Conservation (phyloP, 2,113 vertebrate genomes). For the Leptocoma aspasia region DNA sequence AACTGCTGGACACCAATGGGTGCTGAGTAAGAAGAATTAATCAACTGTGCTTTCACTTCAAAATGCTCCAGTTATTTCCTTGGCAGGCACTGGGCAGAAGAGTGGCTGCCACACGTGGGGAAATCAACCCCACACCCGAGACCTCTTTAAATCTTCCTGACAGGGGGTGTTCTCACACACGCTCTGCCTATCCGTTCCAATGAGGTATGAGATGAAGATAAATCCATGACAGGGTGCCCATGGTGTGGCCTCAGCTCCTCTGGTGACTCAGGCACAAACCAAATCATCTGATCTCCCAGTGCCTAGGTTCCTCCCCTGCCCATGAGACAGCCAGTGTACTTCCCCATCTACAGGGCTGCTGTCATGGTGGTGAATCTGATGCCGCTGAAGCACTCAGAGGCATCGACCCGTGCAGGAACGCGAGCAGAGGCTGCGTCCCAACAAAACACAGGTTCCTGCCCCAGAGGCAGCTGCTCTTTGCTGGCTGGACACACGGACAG, state of each 20-base stretch:
- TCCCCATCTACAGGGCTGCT: not conserved
- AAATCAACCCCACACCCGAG: not conserved
- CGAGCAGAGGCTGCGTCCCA: not conserved
- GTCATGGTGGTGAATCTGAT: not conserved
- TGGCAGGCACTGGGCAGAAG: not conserved
- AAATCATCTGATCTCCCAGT: not conserved
- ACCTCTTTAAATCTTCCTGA: not conserved
- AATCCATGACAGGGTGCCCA: not conserved
- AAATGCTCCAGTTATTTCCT: not conserved
- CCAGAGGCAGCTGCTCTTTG: not conserved
- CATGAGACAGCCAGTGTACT: not conserved
- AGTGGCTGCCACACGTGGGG: fast-evolving
- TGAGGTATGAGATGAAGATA: not conserved
- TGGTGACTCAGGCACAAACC: not conserved
- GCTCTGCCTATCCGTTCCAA: not conserved
- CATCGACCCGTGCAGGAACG: not conserved
- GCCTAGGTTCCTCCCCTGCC: not conserved
- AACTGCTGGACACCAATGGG: not conserved
- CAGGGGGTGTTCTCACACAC: fast-evolving
- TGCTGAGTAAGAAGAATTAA: not conserved
- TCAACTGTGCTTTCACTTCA: not conserved
- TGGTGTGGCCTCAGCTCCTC: not conserved
- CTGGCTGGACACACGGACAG: not conserved
- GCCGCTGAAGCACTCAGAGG: not conserved
- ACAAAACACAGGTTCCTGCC: not conserved